Evolutionary conservation across 2,797 vertebrate species (phyloP).

Genomic region (Sarcophilus harrisii): DNA sequence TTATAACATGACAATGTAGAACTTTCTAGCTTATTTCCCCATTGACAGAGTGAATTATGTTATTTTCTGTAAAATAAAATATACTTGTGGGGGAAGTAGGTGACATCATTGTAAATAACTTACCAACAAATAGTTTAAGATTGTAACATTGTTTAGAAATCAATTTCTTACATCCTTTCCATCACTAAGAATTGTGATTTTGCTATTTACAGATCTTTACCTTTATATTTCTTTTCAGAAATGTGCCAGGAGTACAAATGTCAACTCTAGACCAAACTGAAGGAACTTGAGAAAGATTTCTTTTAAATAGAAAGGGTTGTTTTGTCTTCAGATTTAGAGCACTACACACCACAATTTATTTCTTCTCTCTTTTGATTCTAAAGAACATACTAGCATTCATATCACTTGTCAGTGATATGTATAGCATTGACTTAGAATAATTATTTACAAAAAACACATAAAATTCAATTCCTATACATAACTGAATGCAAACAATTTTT

Average conservation of each 20-base stretch:
- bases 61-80: slow-evolving; percentile 35
- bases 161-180: background rate
- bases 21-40: background rate
- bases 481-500: background rate
- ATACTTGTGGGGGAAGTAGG: background rate
- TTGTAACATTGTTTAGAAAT: background rate
- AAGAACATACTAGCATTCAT: background rate
- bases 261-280: background rate
- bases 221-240: background rate
- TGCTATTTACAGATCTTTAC: background rate
- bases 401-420: background rate
- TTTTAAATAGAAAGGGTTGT: background rate
- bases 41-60: background rate
- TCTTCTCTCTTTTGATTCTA: background rate
- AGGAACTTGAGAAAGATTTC: background rate
- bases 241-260: background rate
- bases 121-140: background rate
- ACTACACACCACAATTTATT: background rate
- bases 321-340: slow-evolving; percentile 38
- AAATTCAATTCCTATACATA: background rate
- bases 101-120: slow-evolving; percentile 23
- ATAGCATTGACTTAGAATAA: background rate
- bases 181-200: background rate
- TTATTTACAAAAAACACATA: background rate
- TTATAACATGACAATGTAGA: background rate